phyloP scores from a whole-genome alignment of 2,113 vertebrate species.

The Nematolebias whitei region DNA sequence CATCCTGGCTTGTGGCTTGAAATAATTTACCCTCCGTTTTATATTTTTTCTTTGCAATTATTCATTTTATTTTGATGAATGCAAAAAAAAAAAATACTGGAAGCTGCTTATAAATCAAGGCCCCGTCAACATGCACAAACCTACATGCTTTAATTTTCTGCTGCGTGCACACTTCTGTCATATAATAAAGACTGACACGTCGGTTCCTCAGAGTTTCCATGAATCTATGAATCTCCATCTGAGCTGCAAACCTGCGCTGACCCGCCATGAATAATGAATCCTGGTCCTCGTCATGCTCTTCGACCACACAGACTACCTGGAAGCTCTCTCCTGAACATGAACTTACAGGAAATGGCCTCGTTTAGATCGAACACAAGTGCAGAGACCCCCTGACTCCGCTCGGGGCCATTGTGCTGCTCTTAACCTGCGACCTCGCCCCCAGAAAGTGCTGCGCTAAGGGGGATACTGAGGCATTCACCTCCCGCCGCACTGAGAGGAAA shows the following conservation, averaged over 20 bases:
- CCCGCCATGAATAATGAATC: conserved; percentile 82
- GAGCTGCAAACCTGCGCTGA: conserved; percentile 67
- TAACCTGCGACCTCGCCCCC: conserved; percentile 72
- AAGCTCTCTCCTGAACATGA: conserved; percentile 49
- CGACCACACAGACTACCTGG: conserved; percentile 78
- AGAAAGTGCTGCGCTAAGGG: conserved; percentile 70
- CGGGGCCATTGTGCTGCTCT: conserved; percentile 56
- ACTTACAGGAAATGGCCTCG: conserved; percentile 75
- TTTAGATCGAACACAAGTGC: conserved; percentile 60
- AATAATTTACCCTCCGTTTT: no score
- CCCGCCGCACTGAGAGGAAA: conserved; percentile 27
- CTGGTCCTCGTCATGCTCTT: conserved; percentile 44
- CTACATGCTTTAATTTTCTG: neutral
- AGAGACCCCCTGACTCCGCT: conserved; percentile 40
- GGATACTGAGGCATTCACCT: conserved; percentile 44
- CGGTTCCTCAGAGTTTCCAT: conserved; percentile 54
- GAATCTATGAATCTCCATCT: conserved; percentile 77
- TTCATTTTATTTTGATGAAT: no score
- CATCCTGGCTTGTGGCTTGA: no score
- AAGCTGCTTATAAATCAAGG: neutral
- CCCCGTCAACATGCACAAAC: no score
- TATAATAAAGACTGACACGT: conserved; percentile 1
- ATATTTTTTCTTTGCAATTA: no score
- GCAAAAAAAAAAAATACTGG: neutral
- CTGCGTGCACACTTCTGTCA: conserved; percentile 26